phyloP scores from a whole-genome alignment of 2,888 invertebrate genomes.

The Eilema depressum region DNA sequence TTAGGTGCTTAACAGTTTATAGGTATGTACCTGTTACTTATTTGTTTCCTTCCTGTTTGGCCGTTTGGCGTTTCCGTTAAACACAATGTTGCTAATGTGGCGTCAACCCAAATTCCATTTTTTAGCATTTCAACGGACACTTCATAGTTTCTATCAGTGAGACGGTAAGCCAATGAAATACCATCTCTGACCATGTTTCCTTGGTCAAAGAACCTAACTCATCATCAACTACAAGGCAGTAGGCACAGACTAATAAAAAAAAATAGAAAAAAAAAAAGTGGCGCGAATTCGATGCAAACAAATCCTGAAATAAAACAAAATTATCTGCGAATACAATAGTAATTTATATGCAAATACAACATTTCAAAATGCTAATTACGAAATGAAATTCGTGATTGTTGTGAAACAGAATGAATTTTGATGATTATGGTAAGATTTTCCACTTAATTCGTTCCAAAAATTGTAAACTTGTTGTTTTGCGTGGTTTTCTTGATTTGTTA shows the following conservation, averaged over 20 bases:
- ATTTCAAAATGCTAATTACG: slow-evolving; percentile 10
- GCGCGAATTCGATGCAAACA: slow-evolving; percentile 13
- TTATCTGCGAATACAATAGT: neutral
- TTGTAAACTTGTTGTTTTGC: neutral
- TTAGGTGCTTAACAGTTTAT: too few relatives aligned
- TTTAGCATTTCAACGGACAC: too few relatives aligned
- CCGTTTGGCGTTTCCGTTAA: too few relatives aligned
- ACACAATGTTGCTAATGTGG: too few relatives aligned
- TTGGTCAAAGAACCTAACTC: too few relatives aligned
- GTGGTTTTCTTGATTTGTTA: neutral
- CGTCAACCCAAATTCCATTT: too few relatives aligned
- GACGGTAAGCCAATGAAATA: too few relatives aligned
- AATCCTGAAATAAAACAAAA: neutral
- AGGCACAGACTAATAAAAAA: neutral
- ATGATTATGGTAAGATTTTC: slow-evolving; percentile 65
- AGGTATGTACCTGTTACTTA: too few relatives aligned
- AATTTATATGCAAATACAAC: neutral
- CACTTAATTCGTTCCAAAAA: neutral
- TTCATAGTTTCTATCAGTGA: too few relatives aligned
- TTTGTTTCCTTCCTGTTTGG: too few relatives aligned
- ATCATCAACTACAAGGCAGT: too few relatives aligned
- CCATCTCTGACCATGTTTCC: too few relatives aligned
- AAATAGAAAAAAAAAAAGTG: slow-evolving; percentile 1
- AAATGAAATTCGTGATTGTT: slow-evolving; percentile 10
- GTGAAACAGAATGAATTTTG: slow-evolving; percentile 61